Percentiles rank a stretch among this genome's conserved stretches.
These are phyloP conservation scores for Scaptodrosophila latifasciaeformis DNA, from an alignment of 2,888 invertebrate species.

Conservation along the genomic window DNA sequence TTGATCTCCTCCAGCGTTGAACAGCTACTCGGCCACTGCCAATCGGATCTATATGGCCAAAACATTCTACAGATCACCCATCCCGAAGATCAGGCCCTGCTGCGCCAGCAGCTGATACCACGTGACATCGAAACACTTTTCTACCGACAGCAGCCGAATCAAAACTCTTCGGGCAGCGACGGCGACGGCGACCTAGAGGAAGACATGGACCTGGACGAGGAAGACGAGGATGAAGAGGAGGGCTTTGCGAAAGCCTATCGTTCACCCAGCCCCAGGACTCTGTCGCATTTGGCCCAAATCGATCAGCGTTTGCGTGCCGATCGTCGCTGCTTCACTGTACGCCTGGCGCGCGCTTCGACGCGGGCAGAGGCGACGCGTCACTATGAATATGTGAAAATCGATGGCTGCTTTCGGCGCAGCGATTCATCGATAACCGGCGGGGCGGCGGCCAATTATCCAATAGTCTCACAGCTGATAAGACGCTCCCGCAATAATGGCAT, in stretches of 20 bases:
- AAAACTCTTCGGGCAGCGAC: slow-evolving; percentile 9
- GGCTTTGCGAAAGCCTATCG: slow-evolving; percentile 67
- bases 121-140: slow-evolving; percentile 74
- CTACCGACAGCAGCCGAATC: slow-evolving; percentile 51
- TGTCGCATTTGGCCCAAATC: slow-evolving; percentile 59
- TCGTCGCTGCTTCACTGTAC: slow-evolving; percentile 78
- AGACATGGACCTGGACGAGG: slow-evolving; percentile 35
- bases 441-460: slow-evolving; percentile 76
- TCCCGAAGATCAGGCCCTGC: slow-evolving; percentile 83
- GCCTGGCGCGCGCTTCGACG: slow-evolving; percentile 81
- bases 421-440: slow-evolving; percentile 76
- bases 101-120: slow-evolving; percentile 81
- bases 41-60: slow-evolving; percentile 89
- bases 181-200: slow-evolving; percentile 20
- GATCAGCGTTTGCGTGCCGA: slow-evolving; percentile 74
- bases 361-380: slow-evolving; percentile 81
- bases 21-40: slow-evolving; percentile 88
- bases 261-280: slow-evolving; percentile 49
- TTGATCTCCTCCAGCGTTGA: slow-evolving; percentile 92
- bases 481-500: slow-evolving; percentile 74
- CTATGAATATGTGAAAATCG: slow-evolving; percentile 82
- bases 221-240: slow-evolving; percentile 74
- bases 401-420: slow-evolving; percentile 80
- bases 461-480: slow-evolving; percentile 75
- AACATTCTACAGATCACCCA: slow-evolving; percentile 88